phyloP scores from a whole-genome alignment of 2,797 vertebrate species.

The Arnoldichthys spilopterus region DNA sequence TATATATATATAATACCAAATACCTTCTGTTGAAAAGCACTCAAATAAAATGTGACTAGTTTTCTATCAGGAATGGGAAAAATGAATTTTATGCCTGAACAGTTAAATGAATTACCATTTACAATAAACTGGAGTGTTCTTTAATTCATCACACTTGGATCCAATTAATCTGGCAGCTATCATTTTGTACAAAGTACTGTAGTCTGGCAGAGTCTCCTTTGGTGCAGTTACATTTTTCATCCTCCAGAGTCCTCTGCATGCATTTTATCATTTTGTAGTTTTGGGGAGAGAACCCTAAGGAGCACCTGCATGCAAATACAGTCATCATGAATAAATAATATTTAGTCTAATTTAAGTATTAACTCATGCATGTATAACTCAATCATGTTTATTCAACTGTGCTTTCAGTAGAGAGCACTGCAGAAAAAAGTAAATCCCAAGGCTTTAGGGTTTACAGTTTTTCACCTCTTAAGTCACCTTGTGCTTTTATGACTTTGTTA shows the following conservation, averaged over 20 bases:
- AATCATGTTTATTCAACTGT: background rate
- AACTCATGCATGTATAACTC: background rate
- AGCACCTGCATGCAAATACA: background rate
- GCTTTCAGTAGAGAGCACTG: background rate
- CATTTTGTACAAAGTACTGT: constrained; percentile 48
- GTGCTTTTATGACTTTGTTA: no score
- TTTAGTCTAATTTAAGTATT: constrained; percentile 6
- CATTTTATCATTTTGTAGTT: background rate
- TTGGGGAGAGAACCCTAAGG: background rate
- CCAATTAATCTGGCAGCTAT: constrained; percentile 65
- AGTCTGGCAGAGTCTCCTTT: constrained; percentile 46
- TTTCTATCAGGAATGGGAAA: constrained; percentile 52
- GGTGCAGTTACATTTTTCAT: background rate
- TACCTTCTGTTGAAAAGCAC: constrained; percentile 51
- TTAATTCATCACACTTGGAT: constrained; percentile 65
- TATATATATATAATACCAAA: constrained; percentile 56
- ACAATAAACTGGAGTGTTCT: constrained; percentile 62
- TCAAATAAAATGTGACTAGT: constrained; percentile 17
- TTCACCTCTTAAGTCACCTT: no score
- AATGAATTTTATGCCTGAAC: constrained; percentile 65
- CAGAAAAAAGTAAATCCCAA: background rate
- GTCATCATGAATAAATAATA: background rate
- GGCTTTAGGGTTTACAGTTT: background rate
- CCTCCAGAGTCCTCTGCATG: background rate
- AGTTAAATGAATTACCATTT: constrained; percentile 60